phyloP scores from a whole-genome alignment of 23 tunicate species.

The Oikopleura dioica region DNA sequence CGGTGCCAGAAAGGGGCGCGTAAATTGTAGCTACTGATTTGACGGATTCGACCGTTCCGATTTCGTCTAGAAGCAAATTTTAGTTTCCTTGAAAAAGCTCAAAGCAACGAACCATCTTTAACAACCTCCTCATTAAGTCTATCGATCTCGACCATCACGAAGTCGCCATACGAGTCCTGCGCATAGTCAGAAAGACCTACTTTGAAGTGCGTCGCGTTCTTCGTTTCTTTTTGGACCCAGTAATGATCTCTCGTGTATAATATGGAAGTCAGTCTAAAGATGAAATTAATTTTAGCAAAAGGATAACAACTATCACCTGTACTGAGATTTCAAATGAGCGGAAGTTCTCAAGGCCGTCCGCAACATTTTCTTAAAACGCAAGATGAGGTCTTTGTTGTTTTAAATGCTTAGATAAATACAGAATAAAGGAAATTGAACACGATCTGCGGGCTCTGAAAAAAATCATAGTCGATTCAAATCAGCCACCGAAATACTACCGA shows the following conservation, averaged over 20 bases:
- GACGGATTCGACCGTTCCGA: constrained; percentile 16
- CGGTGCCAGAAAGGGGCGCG: constrained; percentile 12
- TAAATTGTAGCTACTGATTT: constrained; percentile 13
- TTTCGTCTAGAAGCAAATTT: neutral
- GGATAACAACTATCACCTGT: neutral
- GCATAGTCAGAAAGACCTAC: constrained; percentile 17
- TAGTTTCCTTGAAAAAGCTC: neutral
- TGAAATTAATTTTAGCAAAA: no score
- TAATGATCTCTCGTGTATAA: neutral
- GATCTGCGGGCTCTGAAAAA: no score
- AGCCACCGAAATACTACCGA: no score
- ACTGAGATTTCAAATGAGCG: neutral
- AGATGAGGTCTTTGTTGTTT: no score
- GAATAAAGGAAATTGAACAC: no score
- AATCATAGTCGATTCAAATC: no score
- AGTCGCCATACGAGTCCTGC: constrained; percentile 13
- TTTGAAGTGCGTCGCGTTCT: neutral
- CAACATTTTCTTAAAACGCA: no score
- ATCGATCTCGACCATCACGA: constrained; percentile 14
- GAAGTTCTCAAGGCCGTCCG: no score
- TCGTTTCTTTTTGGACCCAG: constrained; percentile 6
- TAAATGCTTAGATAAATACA: no score
- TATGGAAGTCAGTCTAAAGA: neutral
- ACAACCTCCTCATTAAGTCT: neutral
- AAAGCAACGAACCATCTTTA: constrained; percentile 6